Evolutionary conservation across 1,140 invertebrate genomes (phyloP), one percentile per base, ranked within the genome.

Genomic region (Tetramorium simillimum): DNA sequence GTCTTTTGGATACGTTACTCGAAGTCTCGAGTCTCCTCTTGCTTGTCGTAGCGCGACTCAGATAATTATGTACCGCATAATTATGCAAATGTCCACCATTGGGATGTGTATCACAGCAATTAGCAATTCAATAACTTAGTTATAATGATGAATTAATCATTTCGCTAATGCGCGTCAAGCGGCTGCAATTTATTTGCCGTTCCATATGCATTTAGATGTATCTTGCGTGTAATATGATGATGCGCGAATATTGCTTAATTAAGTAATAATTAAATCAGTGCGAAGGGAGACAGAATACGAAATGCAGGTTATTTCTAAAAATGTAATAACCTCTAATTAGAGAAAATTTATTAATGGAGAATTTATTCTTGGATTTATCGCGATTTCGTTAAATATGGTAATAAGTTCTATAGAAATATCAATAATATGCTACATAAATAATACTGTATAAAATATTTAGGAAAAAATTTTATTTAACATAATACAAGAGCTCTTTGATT

Each of bases 131-230:
- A 81, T 81, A 43, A 43, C 49, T 56, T 70, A 69, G 4, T 70
- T 81, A 43, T 81, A 16, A 81, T 56, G 46, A 80, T 81, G 49
- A 81, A 81, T 81, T 81, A 70, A 70, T 81, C 65, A 70, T 56
- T 70, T 58, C 16, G 58, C 58, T 81, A 81, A 70, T 81, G 37
- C n/a, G 16, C 16, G 33, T 70, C 78, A 81, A 81, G 51, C 49
- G 33, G 10, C 51, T 70, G 2, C 1, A 21, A 70, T 81, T 81
- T 81, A 70, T 58, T 46, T 70, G 33, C 3, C 21, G 5, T 81
- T 56, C 65, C 76, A 14, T 43, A 24, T 58, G 40, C 21, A 81
- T 70, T 70, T 43, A 69, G 33, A 69, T 33, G 46, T 14, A 53
- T 56, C 21, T 81, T 56, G 49, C 21, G 12, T 28, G 37, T 81